Percentiles rank a stretch among this genome's conserved stretches.
These are phyloP conservation scores for Semicossyphus pulcher DNA, from an alignment of 2,113 vertebrate genomes.

Conservation along the genomic window DNA sequence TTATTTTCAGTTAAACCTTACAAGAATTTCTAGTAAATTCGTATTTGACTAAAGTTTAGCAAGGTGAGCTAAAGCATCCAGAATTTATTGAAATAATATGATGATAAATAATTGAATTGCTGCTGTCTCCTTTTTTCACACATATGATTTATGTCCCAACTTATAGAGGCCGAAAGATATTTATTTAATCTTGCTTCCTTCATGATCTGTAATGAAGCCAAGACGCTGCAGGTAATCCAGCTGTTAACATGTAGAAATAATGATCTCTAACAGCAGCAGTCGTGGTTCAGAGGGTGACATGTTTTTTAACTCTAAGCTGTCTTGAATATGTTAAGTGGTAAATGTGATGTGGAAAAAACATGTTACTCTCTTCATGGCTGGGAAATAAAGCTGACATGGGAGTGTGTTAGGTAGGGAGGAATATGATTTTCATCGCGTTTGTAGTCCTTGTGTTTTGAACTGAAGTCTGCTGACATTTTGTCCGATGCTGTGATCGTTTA, in stretches of 20 bases:
- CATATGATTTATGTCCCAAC: not conserved
- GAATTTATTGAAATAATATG: not conserved
- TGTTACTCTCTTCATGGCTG: constrained; percentile 12
- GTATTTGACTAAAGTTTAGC: not conserved
- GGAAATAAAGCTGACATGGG: constrained; percentile 14
- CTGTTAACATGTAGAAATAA: constrained; percentile 16
- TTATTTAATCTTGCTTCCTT: not conserved
- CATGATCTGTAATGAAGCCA: constrained; percentile 40
- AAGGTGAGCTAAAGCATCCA: not conserved
- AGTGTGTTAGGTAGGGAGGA: constrained; percentile 3
- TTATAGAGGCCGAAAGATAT: constrained; percentile 9
- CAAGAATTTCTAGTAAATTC: not conserved
- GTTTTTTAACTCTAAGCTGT: constrained; percentile 42
- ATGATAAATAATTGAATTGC: no score
- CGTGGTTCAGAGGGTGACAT: constrained; percentile 26
- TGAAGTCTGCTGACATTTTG: constrained; percentile 52
- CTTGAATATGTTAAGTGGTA: constrained; percentile 22
- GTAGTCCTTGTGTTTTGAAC: constrained; percentile 61
- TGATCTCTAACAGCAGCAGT: constrained; percentile 28
- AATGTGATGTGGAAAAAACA: constrained; percentile 17
- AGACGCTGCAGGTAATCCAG: constrained; percentile 36
- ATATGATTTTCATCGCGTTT: constrained; percentile 38
- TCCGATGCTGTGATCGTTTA: constrained; percentile 68
- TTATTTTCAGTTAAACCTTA: not conserved
- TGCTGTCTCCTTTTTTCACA: not conserved